Base-by-base conservation (phyloP, 2,113 vertebrate genomes). In the Serinus canaria region DNA sequence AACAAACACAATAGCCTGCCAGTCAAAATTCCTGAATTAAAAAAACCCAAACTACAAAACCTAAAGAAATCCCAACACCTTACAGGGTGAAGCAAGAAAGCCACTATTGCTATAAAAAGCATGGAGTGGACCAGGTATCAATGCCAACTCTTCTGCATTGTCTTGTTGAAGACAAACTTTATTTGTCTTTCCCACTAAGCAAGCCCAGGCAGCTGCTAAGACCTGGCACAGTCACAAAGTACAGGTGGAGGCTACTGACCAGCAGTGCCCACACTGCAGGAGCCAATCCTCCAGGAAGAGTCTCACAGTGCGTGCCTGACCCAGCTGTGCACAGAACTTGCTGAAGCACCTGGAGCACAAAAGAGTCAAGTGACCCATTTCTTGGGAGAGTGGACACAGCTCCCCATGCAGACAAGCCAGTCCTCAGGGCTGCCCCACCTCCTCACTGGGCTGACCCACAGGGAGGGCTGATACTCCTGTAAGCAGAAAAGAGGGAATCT, bases 281-380 rank as follows among this genome's bases (percentile, higher is more conserved):
- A 76, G 58, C 68, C 0, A 5, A 7, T 49, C 10, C 21, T 20
- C 27, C 5, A 1, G 50, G 13, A 35, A 9, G 15, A 72, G 47
- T n/a, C n/a, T 62, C 8, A 1, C 2, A 5, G 33, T 24, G 15
- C 0, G 0, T 13, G 24, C 20, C 44, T 18, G 55, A 23, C 9
- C 30, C 3, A 11, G 72, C 18, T 25, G 37, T 47, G 35, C 5
- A 25, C 50, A 63, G 58, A 55, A 66, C 25, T 64, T 59, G 41
- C 66, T 35, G 63, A 9, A 86, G 63, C 27, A 46, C n/a, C n/a
- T 9, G 22, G 11, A 27, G n/a, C 28, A n/a, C 33, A 6, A 1
- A 23, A 12, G 14, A 43, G 46, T 69, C 35, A 14, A 37, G 10
- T 2, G 13, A 14, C 17, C 11, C n/a, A 3, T 50, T 33, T 55